These are phyloP conservation scores for Oscheius sp. DNA, from an alignment of 1,140 invertebrate species.

Conservation along the genomic window DNA sequence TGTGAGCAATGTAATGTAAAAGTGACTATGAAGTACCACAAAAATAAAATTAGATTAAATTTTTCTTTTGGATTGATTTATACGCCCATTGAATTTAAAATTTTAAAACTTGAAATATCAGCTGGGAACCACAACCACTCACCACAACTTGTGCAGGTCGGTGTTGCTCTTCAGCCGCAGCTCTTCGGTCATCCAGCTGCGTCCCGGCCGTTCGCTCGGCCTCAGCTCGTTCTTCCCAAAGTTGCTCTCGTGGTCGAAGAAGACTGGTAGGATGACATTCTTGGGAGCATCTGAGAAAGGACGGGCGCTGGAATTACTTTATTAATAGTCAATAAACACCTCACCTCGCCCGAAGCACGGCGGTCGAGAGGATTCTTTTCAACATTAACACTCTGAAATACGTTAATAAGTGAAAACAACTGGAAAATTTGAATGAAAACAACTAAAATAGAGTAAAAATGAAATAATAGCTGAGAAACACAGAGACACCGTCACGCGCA, in stretches of 20 bases:
- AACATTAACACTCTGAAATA: too few relatives aligned
- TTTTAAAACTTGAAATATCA: not conserved
- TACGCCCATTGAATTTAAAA: not conserved
- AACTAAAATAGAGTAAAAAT: too few relatives aligned
- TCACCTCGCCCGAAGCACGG: too few relatives aligned
- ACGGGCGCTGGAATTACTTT: not conserved
- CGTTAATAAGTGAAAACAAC: too few relatives aligned
- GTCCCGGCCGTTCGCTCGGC: conserved; percentile 69
- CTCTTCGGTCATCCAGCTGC: conserved; percentile 86
- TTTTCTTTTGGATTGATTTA: not conserved
- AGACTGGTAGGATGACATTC: conserved; percentile 66
- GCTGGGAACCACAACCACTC: conserved; percentile 40
- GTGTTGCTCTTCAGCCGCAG: conserved; percentile 88
- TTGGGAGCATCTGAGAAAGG: not conserved
- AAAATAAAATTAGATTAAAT: conserved; percentile 16
- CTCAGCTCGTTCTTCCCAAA: conserved; percentile 77
- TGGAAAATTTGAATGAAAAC: too few relatives aligned
- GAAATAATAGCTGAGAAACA: too few relatives aligned
- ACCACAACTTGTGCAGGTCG: conserved; percentile 97
- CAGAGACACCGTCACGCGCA: too few relatives aligned
- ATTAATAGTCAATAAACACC: not conserved
- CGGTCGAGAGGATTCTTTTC: too few relatives aligned
- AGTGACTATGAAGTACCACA: conserved; percentile 17
- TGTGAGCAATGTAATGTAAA: not conserved
- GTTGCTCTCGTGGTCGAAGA: conserved; percentile 85